These are phyloP conservation scores for Xerus inauris DNA, from an alignment of 2,113 vertebrate genomes.

Conservation along the genomic window DNA sequence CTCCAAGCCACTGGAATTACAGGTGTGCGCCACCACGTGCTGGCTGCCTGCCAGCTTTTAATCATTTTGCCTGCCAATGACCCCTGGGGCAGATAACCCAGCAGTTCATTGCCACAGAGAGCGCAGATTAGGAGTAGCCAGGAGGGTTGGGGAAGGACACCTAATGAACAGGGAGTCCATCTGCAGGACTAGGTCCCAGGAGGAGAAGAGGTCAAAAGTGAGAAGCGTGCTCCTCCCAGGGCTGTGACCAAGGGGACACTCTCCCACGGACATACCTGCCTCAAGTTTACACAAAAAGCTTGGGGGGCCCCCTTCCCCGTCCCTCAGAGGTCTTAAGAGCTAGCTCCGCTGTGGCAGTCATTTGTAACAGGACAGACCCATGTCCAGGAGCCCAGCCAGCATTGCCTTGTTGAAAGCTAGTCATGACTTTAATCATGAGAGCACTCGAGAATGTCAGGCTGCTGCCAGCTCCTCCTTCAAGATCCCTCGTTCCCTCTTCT, in stretches of 20 bases:
- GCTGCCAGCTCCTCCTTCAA: accelerated
- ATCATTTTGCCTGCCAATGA: neutral
- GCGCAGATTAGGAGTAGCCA: neutral
- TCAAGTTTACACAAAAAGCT: neutral
- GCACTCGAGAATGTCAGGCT: neutral
- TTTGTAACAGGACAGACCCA: neutral
- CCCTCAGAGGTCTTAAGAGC: neutral
- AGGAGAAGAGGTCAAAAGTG: neutral
- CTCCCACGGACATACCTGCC: neutral
- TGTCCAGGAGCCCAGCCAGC: neutral
- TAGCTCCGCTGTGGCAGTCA: neutral
- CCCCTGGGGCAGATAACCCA: neutral
- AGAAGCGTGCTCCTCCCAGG: neutral
- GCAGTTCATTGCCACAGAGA: neutral
- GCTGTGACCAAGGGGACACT: neutral
- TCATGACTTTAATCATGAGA: neutral
- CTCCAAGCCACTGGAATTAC: too few species aligned
- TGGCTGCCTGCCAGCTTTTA: neutral
- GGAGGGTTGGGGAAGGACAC: neutral
- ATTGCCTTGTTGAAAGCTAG: neutral
- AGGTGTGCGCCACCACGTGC: too few species aligned
- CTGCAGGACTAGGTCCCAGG: too few species aligned
- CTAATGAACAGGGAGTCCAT: neutral
- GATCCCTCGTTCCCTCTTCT: neutral
- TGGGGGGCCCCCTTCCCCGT: neutral